Base-by-base conservation (phyloP, 2,797 vertebrate genomes). In the Hypotaenidia okinawae region DNA sequence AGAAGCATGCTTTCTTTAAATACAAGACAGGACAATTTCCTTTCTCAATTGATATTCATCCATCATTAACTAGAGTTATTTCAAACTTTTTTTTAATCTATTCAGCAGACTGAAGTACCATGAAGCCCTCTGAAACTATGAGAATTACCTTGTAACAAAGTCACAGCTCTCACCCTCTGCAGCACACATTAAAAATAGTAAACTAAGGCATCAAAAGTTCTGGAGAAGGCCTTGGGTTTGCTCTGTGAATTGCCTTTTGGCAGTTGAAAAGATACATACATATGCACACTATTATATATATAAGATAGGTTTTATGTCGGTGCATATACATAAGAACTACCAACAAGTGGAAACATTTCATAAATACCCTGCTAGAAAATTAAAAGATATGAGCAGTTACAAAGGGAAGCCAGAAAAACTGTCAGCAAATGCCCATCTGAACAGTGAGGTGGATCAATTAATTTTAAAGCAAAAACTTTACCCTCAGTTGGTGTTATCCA, bases 91-190 rank as follows among this genome's bases (percentile, higher is more conserved):
- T 35, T n/a, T 37, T 0, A 77, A 95, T 39, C 0, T 1, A 19
- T 73, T 90, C 86, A 66, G 64, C 88, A 93, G 41, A 70, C 6
- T 57, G 59, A 32, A 84, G 39, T 67, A 37, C 59, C 41, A 52
- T 52, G 45, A 91, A 69, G 72, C 68, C 82, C 87, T 91, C 66
- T 59, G 89, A 84, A 93, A 89, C 55, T 17, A 59, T n/a, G 33
- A 90, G 89, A 90, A 90, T 92, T 87, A 90, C 59, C 90, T 92
- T 54, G 13, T 86, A 88, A 75, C 52, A 85, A 64, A 95, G 55
- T 57, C 80, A 64, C 69, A 90, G 88, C 35, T 78, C 66, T 73
- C 82, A 75, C 39, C 43, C 74, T 78, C 80, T 33, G 70, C 83
- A 94, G 88, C 47, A 33, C 39, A 68, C 75, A 91, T 95, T 90